phyloP scores from a whole-genome alignment of 2,888 invertebrate genomes.

The Leptogaster cylindrica region DNA sequence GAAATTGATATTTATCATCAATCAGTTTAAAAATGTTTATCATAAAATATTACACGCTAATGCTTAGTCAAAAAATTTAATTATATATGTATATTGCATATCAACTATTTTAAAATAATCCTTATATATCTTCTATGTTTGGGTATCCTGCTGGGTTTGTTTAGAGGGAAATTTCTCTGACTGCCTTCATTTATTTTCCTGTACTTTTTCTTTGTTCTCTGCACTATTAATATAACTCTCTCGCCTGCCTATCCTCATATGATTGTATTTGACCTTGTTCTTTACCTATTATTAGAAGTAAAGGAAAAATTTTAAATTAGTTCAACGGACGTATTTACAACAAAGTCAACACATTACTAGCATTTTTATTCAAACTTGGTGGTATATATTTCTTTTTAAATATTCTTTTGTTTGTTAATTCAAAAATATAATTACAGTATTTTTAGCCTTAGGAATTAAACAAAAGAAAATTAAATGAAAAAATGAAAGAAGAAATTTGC shows the following conservation, averaged over 20 bases:
- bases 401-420: slow-evolving; percentile 1
- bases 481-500: too few species aligned
- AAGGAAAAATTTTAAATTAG: slow-evolving; percentile 41
- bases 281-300: slow-evolving; percentile 41
- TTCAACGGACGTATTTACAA: slow-evolving; percentile 16
- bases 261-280: slow-evolving; percentile 40
- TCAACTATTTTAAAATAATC: slow-evolving; percentile 32
- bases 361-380: slow-evolving; percentile 40
- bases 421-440: slow-evolving; percentile 11
- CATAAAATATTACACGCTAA: slow-evolving; percentile 38
- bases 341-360: slow-evolving; percentile 33
- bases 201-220: slow-evolving; percentile 38
- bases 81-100: slow-evolving; percentile 16
- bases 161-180: slow-evolving; percentile 29
- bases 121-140: slow-evolving; percentile 38
- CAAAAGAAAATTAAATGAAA: too few species aligned
- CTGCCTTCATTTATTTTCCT: slow-evolving; percentile 37
- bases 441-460: slow-evolving; percentile 14
- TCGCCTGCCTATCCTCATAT: slow-evolving; percentile 34
- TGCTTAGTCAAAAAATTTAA: slow-evolving; percentile 33
- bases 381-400: slow-evolving; percentile 5
- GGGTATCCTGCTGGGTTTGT: slow-evolving; percentile 32
- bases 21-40: slow-evolving; percentile 28
- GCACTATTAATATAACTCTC: slow-evolving; percentile 38
- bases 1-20: slow-evolving; percentile 35